Percentiles rank a stretch among this genome's conserved stretches.
Conservation (phyloP, 92 coral and sea anemone species). For the Ricordea florida region DNA sequence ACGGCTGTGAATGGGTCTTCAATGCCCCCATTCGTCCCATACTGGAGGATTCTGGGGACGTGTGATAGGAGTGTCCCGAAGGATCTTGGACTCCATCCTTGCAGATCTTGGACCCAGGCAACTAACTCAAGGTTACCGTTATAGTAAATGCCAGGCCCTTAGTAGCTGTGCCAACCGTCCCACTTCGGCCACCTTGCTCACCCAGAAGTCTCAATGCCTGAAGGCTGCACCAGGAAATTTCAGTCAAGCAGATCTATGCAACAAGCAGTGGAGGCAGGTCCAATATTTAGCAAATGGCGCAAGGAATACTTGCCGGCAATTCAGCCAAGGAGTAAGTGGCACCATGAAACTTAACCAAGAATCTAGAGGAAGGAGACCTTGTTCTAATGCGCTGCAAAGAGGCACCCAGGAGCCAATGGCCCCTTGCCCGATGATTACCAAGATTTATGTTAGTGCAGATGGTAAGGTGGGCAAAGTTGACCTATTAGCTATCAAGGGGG, state of each 20-base stretch:
- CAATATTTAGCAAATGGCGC: constrained; percentile 38
- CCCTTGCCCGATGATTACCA: too few species aligned
- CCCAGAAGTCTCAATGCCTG: constrained; percentile 33
- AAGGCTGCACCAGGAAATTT: constrained; percentile 45
- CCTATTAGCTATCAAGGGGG: too few species aligned
- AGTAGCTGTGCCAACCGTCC: constrained; percentile 30
- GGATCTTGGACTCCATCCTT: constrained; percentile 12
- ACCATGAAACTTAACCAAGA: too few species aligned
- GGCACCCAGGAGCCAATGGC: too few species aligned
- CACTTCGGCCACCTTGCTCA: constrained; percentile 41
- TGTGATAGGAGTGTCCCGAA: constrained; percentile 40
- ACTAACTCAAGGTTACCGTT: constrained; percentile 59
- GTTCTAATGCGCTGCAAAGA: too few species aligned
- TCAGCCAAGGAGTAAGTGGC: too few species aligned
- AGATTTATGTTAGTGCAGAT: too few species aligned
- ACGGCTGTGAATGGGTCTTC: constrained; percentile 33
- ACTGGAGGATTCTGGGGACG: constrained; percentile 60
- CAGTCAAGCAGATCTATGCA: constrained; percentile 4
- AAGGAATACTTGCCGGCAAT: too few species aligned
- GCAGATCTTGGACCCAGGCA: neutral
- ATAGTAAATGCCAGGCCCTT: constrained; percentile 54
- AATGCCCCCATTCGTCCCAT: constrained; percentile 52
- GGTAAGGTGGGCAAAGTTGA: too few species aligned
- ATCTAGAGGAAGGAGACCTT: too few species aligned
- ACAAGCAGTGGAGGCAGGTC: constrained; percentile 37